Conservation (phyloP, 2,888 invertebrate species). For the Drosophila macrospina region DNA sequence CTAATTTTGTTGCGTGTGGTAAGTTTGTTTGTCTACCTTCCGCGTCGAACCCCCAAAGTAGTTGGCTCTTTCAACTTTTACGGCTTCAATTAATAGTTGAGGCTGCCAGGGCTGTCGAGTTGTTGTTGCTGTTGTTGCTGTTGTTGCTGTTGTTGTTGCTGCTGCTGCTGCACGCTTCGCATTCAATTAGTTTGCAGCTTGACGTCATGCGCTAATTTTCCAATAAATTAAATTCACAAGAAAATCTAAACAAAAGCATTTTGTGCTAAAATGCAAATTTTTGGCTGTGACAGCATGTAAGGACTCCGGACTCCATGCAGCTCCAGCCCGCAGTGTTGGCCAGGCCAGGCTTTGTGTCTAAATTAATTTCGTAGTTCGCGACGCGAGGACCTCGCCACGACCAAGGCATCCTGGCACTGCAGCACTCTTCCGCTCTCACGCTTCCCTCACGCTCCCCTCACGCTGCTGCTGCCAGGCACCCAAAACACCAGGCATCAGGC, state of each 20-base stretch:
- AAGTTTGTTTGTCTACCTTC: slow-evolving; percentile 45
- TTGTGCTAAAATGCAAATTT: slow-evolving; percentile 78
- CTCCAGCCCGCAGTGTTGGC: slow-evolving; percentile 14
- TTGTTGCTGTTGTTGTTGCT: slow-evolving; percentile 23
- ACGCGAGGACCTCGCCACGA: slow-evolving; percentile 35
- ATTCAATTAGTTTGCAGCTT: slow-evolving; percentile 74
- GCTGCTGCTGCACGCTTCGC: slow-evolving; percentile 45
- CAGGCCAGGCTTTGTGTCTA: slow-evolving; percentile 75
- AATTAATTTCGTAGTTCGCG: slow-evolving; percentile 75
- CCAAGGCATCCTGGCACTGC: slow-evolving; percentile 17
- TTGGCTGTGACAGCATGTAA: slow-evolving; percentile 51
- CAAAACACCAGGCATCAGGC: slow-evolving; percentile 41
- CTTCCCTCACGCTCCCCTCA: not conserved
- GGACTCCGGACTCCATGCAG: slow-evolving; percentile 25
- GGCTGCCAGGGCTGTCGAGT: slow-evolving; percentile 39
- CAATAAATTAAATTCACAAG: slow-evolving; percentile 79
- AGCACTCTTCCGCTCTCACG: slow-evolving; percentile 30
- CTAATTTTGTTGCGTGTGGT: slow-evolving; percentile 66
- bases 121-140: slow-evolving; percentile 26
- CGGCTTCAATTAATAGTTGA: slow-evolving; percentile 66
- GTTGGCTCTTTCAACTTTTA: slow-evolving; percentile 42
- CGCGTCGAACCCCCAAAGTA: not conserved
- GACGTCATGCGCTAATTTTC: slow-evolving; percentile 78
- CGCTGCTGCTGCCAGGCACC: slow-evolving; percentile 12
- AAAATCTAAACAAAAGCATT: slow-evolving; percentile 79